Base-by-base conservation (phyloP, 2,797 vertebrate genomes). In the Megalops cyprinoides region DNA sequence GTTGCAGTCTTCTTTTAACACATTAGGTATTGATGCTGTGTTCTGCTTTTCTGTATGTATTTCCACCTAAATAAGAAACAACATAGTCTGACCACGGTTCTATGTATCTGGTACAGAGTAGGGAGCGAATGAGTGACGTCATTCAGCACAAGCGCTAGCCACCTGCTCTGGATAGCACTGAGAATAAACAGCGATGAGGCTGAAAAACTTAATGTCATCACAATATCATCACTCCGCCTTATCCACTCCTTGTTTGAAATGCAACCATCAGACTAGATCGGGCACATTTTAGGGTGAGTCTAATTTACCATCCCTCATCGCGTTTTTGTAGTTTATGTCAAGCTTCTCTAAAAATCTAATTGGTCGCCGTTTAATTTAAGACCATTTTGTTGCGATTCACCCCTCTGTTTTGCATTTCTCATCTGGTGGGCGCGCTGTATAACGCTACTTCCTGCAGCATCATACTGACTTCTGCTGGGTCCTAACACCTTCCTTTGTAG, bases 391-490 rank as follows among this genome's bases (percentile, higher is more conserved):
- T 78, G 78, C 76, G 76, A 46, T 37, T 62, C 56, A 62, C 31
- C 37, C 39, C 55, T 25, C 55, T n/a, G 39, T 58, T 78, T 46
- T 62, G 23, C 37, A 56, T 62, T n/a, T 62, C 76, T 60, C 37
- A 42, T 31, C 39, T 23, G 55, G 76, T 44, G 76, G 55, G 76
- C 76, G 34, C 51, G 49, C 74, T 14, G 49, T 74, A 62, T 74
- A 60, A n/a, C 37, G 67, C 37, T 71, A 62, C 71, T 85, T 85
- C 76, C 84, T 85, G 76, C 78, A 77, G 79, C 83, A 69, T 69
- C 80, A 48, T 67, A 14, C 56, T 74, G 79, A 69, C 79, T 67
- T 44, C 55, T 81, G 69, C 81, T 83, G 84, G 84, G 84, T 85
- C 81, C 74, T 77, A 81, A 62, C 75, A 81, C 67, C 81, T 62